Base-by-base conservation (phyloP, 30 jellyfish, hydroid and myxozoan species). In the Aurelia aurita complex sp. Pacific region DNA sequence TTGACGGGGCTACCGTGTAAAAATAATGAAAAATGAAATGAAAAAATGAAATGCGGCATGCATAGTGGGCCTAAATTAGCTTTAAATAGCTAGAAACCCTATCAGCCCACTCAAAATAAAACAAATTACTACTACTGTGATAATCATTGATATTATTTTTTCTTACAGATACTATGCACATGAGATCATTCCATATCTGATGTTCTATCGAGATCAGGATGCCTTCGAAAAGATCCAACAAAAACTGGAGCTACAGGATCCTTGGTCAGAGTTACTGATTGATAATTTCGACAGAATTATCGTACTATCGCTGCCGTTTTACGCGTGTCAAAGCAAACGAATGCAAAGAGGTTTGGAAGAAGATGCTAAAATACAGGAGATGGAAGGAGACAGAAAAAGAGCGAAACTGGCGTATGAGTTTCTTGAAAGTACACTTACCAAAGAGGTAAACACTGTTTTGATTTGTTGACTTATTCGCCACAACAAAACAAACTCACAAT, bases 371-470 rank as follows among this genome's bases (percentile, higher is more conserved):
- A 11, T 61, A 29, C 81, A 66, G 13, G 93, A 73, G 64, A 33
- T 55, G 50, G 93, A 84, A 51, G 64, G n/a, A 14, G 82, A 73
- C 33, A 84, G 51, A 36, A 64, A 73, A 32, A 77, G 75, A 52
- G 93, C 87, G 29, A 84, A 73, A 34, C 60, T 73, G 16, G 93
- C 93, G 16, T 84, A 73, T 53, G 93, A 84, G 76, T 84, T 84
- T 33, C 87, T 84, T 10, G 93, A 84, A 67, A 84, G 75, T 40
- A 59, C 77, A 7, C 93, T 84, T 51, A 73, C 93, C 46, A 84
- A 73, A 64, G 82, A 84, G 87, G 93, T 84, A 19, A 54, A 40
- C 0, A n/a, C 55, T 5, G 13, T 5, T 40, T 40, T 40, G 52
- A 1, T 40, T 40, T 40, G 29, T 40, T 40, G 3, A 43, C 4